Conservation (phyloP, 2,113 vertebrate genomes). For the Engraulis encrasicolus region DNA sequence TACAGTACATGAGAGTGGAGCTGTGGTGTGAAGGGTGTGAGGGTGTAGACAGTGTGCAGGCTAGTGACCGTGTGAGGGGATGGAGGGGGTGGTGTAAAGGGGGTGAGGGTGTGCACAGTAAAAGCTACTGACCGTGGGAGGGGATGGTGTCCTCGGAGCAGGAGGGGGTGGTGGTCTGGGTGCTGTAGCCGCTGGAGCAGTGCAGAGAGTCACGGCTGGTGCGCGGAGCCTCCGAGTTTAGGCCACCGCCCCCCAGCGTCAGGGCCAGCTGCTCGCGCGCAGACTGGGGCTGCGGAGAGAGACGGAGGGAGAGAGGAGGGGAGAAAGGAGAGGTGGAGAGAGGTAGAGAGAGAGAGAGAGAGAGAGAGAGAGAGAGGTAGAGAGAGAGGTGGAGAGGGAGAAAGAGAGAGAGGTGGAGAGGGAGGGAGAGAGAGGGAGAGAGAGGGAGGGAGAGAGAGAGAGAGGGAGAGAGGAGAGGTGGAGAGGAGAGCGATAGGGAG, state of each 20-base stretch:
- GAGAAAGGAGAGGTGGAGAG: too few species aligned
- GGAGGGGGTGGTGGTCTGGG: constrained; percentile 84
- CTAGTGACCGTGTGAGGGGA: too few species aligned
- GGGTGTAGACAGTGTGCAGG: not conserved
- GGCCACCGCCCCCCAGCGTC: constrained; percentile 66
- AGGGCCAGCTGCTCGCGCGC: constrained; percentile 77
- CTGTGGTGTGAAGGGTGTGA: not conserved
- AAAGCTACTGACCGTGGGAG: constrained; percentile 72
- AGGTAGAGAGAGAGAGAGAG: too few species aligned
- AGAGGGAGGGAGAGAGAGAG: too few species aligned
- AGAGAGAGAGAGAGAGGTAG: too few species aligned
- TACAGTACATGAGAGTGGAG: too few species aligned
- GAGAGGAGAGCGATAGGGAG: too few species aligned
- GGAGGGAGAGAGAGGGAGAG: too few species aligned
- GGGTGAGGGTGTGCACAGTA: not conserved
- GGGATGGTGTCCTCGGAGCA: constrained; percentile 85
- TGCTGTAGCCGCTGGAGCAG: constrained; percentile 85
- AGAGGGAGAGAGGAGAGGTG: too few species aligned
- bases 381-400: too few species aligned
- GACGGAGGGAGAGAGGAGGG: not conserved
- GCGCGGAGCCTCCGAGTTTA: constrained; percentile 69
- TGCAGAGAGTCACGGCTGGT: constrained; percentile 82
- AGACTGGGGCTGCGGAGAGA: constrained; percentile 59
- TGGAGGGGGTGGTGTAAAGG: too few species aligned
- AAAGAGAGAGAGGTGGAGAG: too few species aligned